phyloP scores from a whole-genome alignment of 2,113 vertebrate species.

The Perognathus longimembris region DNA sequence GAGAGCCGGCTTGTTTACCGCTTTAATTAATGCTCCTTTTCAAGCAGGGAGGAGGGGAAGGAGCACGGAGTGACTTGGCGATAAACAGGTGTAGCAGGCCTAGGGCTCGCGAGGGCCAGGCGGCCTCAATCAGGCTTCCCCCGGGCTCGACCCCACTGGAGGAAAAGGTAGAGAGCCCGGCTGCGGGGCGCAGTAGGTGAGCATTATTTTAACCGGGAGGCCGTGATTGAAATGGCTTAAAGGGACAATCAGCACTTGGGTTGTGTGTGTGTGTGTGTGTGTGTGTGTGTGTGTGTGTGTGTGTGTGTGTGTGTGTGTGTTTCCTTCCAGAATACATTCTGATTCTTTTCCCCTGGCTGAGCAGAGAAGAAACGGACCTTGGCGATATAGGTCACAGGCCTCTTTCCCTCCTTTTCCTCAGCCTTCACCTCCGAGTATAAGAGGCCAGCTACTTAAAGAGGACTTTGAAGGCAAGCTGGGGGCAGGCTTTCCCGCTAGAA shows the following conservation, averaged over 20 bases:
- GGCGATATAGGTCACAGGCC: slow-evolving; percentile 77
- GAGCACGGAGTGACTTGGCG: slow-evolving; percentile 85
- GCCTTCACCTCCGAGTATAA: slow-evolving; percentile 71
- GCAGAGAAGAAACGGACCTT: slow-evolving; percentile 82
- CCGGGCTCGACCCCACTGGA: slow-evolving; percentile 87
- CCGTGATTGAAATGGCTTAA: slow-evolving; percentile 89
- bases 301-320: slow-evolving; percentile 64
- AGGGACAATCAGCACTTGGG: slow-evolving; percentile 87
- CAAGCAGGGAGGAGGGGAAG: slow-evolving; percentile 85
- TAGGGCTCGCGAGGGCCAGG: slow-evolving; percentile 82
- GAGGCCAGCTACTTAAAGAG: slow-evolving; percentile 67
- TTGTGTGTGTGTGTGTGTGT: slow-evolving; percentile 74
- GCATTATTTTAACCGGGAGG: slow-evolving; percentile 89
- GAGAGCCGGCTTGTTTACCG: slow-evolving; percentile 90
- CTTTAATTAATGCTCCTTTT: slow-evolving; percentile 92
- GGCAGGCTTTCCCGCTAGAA: slow-evolving; percentile 8
- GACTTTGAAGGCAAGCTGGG: background rate
- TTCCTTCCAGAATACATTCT: slow-evolving; percentile 80
- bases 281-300: slow-evolving; percentile 59
- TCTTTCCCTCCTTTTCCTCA: slow-evolving; percentile 71
- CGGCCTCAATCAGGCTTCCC: slow-evolving; percentile 89
- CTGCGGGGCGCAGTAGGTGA: slow-evolving; percentile 89
- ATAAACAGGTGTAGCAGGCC: slow-evolving; percentile 90
- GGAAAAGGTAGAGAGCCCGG: slow-evolving; percentile 89
- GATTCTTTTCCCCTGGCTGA: slow-evolving; percentile 83